Base-by-base conservation (phyloP, 2,797 vertebrate genomes). In the Hirundo rustica region DNA sequence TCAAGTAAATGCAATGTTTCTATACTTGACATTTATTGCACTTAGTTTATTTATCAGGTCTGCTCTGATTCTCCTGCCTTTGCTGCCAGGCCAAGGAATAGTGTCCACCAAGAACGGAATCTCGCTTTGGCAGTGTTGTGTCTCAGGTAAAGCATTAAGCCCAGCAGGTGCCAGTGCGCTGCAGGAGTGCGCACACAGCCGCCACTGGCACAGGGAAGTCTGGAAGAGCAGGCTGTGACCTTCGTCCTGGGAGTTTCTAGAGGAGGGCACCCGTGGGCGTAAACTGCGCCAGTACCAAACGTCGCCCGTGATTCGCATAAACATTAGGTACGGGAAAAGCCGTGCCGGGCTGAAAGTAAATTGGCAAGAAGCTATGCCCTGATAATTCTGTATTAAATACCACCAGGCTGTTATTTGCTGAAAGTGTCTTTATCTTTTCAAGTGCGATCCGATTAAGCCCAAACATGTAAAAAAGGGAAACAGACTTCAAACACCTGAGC, bases 261-360 rank as follows among this genome's bases (percentile, higher is more conserved):
- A 48, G 71, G n/a, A 65, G 42, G n/a, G 34, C n/a, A 51, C 54
- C 42, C 44, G 6, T 7, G 2, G 16, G 13, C 6, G 36, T 26
- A 15, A 44, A 57, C 16, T 36, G 42, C 6, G 7, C 4, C 38
- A 34, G 15, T 2, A 15, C 30, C 9, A 3, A 26, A 21, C 1
- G 0, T 11, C 1, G 1, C 21, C 51, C 9, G 6, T 1, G n/a
- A 16, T 32, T 3, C 40, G n/a, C 54, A 18, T 40, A 23, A 54
- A 12, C 2, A 7, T 15, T 6, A 25, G 45, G 11, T 26, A 57
- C 0, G 0, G 45, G 50, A 38, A 67, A 34, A 58, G 34, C 26
- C 12, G 32, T 1, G 23, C 62, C 7, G 40, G 45, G 29, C 34
- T 1, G 1, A 66, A 66, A 61, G 1, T 1, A 25, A 47, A 10